A percentile compares a stretch with the other conserved stretches of the same genome.
Conservation (phyloP, 1,140 invertebrate species). For the Lethocerus indicus region DNA sequence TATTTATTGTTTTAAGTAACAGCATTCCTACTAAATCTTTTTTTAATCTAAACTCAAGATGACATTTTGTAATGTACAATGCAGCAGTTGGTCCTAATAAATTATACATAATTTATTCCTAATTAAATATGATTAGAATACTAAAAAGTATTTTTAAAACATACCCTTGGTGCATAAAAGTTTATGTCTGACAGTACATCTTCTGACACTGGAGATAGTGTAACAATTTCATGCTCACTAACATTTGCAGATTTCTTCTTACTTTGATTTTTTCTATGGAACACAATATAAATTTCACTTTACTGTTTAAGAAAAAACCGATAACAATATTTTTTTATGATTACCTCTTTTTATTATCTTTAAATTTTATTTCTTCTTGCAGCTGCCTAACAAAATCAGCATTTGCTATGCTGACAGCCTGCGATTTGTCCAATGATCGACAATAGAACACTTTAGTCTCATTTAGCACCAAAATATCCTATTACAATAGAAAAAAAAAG, state of each 20-base stretch:
- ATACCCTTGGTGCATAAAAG: constrained; percentile 22
- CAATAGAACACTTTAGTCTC: constrained; percentile 25
- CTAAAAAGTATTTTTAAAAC: neutral
- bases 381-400: constrained; percentile 34
- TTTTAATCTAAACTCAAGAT: too few relatives aligned
- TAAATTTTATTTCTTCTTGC: too few relatives aligned
- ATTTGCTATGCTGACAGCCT: constrained; percentile 32
- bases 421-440: constrained; percentile 27
- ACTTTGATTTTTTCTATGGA: constrained; percentile 20
- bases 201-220: neutral
- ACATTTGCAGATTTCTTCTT: constrained; percentile 6
- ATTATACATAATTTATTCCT: neutral
- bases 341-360: too few relatives aligned
- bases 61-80: too few relatives aligned
- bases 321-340: too few relatives aligned
- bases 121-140: neutral
- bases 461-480: constrained; percentile 30
- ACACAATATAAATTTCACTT: too few relatives aligned
- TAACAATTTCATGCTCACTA: neutral
- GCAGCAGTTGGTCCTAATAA: too few relatives aligned
- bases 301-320: too few relatives aligned
- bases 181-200: constrained; percentile 18
- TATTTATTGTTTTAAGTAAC: too few relatives aligned
- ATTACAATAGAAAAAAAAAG: constrained; percentile 4
- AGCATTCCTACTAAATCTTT: too few relatives aligned